Evolutionary conservation across 2,888 invertebrate species (phyloP).

Genomic region (Parnassius orleans): DNA sequence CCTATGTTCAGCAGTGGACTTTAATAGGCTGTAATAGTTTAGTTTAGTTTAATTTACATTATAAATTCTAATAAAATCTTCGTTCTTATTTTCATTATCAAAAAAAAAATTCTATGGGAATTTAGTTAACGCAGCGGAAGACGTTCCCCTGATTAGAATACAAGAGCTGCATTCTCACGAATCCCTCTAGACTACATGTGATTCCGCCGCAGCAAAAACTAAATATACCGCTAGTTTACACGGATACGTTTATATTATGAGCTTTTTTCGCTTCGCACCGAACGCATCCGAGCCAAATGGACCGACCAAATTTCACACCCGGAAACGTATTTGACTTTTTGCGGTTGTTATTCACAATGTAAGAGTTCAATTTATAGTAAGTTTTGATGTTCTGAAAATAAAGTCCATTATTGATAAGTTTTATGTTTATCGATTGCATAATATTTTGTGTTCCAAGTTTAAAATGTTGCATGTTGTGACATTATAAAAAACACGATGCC

Average conservation of each 20-base stretch:
- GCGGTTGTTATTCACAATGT: constrained; percentile 31
- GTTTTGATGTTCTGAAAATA: background rate
- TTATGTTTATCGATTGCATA: background rate
- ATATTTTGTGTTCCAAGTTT: constrained; percentile 22
- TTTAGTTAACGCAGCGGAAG: constrained; percentile 15
- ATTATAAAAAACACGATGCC: constrained; percentile 34
- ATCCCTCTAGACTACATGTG: constrained; percentile 36
- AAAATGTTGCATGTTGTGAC: constrained; percentile 43
- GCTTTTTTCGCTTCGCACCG: constrained; percentile 42
- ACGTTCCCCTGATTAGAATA: constrained; percentile 50
- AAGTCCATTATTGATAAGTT: constrained; percentile 10
- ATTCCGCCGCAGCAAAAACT: constrained; percentile 36
- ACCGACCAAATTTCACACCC: constrained; percentile 73
- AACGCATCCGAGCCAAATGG: constrained; percentile 62
- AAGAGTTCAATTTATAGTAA: background rate
- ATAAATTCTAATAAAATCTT: no score
- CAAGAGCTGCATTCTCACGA: constrained; percentile 50
- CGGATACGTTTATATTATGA: constrained; percentile 46
- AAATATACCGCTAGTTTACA: constrained; percentile 55
- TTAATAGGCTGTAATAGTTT: no score
- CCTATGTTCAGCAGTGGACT: no score
- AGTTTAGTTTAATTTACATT: no score
- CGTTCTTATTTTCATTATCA: background rate
- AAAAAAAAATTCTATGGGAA: constrained; percentile 18
- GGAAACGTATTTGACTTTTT: constrained; percentile 45